Evolutionary conservation across 2,888 invertebrate species (phyloP).

Genomic region (Callyntrura guangdongensis): DNA sequence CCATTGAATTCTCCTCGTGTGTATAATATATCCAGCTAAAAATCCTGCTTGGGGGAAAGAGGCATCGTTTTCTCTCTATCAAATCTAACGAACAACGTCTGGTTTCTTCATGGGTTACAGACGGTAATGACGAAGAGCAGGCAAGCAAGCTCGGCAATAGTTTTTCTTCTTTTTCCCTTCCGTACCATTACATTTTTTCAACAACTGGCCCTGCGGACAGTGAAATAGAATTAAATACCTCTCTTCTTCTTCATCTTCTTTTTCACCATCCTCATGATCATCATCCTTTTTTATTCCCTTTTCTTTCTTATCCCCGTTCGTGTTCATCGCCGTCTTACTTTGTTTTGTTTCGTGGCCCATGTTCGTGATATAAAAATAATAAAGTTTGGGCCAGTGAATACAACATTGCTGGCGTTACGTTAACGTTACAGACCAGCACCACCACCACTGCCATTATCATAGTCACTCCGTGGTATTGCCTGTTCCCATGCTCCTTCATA

Average conservation of each 20-base stretch:
- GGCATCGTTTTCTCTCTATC: constrained; percentile 70
- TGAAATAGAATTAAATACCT: constrained; percentile 81
- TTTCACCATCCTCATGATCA: constrained; percentile 25
- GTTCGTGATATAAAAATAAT: constrained; percentile 80
- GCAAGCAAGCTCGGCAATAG: constrained; percentile 62
- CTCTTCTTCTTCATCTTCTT: constrained; percentile 59
- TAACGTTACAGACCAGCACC: background rate
- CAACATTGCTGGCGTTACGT: constrained; percentile 54
- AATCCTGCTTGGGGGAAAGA: constrained; percentile 74
- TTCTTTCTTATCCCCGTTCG: constrained; percentile 46
- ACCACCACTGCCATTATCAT: constrained; percentile 36
- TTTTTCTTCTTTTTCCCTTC: constrained; percentile 78
- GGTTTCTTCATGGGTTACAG: constrained; percentile 63
- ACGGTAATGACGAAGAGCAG: constrained; percentile 62
- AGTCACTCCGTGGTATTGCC: constrained; percentile 31
- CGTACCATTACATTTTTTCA: constrained; percentile 79
- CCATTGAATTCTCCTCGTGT: constrained; percentile 53
- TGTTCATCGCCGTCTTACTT: constrained; percentile 50
- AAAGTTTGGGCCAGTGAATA: constrained; percentile 66
- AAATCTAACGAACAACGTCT: constrained; percentile 71
- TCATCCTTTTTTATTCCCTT: constrained; percentile 39
- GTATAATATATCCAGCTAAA: constrained; percentile 59
- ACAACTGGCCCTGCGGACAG: constrained; percentile 80
- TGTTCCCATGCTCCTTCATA: constrained; percentile 51
- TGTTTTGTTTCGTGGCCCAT: constrained; percentile 70